Evolutionary conservation across 92 coral and sea anemone genomes (phyloP), one percentile per base, ranked within the genome.

Genomic region (Blastomussa wellsi): DNA sequence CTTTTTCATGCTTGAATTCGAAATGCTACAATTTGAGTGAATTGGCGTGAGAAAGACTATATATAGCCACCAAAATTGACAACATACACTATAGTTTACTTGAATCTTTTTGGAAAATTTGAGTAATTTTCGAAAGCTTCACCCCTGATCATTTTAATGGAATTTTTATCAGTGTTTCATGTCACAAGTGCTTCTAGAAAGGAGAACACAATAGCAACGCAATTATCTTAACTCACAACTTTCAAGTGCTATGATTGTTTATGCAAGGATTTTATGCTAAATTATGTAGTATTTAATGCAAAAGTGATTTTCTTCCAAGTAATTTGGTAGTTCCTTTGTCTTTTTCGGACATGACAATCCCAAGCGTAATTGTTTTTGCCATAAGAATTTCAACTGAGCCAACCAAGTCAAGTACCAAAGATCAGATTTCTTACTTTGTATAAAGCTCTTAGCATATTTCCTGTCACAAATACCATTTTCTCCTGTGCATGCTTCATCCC

Each of bases 111-210:
- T 31, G 48, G 77, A 68, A 67, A 32, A 41, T 51, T 44, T 14
- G 33, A 80, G 32, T 19, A 44, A 29, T 67, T 42, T 66, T 80
- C 9, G 62, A n/a, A 14, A 49, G 67, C 49, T 66, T 44, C 33
- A 16, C 16, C n/a, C n/a, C 52, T 6, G 20, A 35, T 44, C 49
- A n/a, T 11, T 57, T 10, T 77, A 78, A 78, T 78, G 52, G 71
- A 71, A 64, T 79, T 68, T 57, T 44, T 48, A 42, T 62, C 82
- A 37, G 28, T 47, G n/a, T 80, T 81, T 64, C 49, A n/a, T 79
- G 68, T 62, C 72, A n/a, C 48, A 26, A 77, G 81, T 78, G 72
- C 42, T 78, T 78, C 31, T 35, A 16, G 59, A 79, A 66, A 69
- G 8, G 75, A 52, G 29, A 44, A 41, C 41, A 64, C 72, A 64